phyloP scores from a whole-genome alignment of 2,797 vertebrate genomes.

The Dallia pectoralis region DNA sequence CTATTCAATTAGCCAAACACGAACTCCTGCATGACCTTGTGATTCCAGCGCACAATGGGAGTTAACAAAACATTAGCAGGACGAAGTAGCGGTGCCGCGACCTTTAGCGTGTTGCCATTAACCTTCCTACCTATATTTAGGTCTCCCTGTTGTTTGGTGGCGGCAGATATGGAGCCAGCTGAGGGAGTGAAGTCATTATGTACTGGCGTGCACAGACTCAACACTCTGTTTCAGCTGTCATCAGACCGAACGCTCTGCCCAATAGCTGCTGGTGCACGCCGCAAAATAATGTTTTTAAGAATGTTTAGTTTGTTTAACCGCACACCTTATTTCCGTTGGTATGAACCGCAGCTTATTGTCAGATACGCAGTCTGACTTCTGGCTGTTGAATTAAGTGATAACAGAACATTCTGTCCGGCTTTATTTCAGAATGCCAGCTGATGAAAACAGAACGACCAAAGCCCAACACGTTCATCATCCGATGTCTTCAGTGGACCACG shows the following conservation, averaged over 20 bases:
- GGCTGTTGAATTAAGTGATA: neutral
- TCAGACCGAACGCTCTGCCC: slow-evolving; percentile 32
- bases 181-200: slow-evolving; percentile 36
- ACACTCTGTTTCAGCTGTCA: slow-evolving; percentile 39
- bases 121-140: slow-evolving; percentile 77
- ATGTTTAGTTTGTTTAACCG: too few relatives aligned
- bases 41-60: slow-evolving; percentile 66
- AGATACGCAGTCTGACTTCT: neutral
- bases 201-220: slow-evolving; percentile 1
- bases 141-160: slow-evolving; percentile 41
- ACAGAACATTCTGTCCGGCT: neutral
- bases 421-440: slow-evolving; percentile 90
- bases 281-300: too few relatives aligned
- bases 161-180: slow-evolving; percentile 19
- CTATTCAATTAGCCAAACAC: neutral
- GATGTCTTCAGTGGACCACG: slow-evolving; percentile 98
- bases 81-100: slow-evolving; percentile 47
- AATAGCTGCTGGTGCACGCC: slow-evolving; percentile 18
- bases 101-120: slow-evolving; percentile 67
- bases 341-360: neutral
- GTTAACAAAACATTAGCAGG: slow-evolving; percentile 64
- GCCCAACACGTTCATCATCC: slow-evolving; percentile 97
- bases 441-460: slow-evolving; percentile 99
- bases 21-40: slow-evolving; percentile 72
- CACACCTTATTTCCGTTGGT: neutral